These are phyloP conservation scores for Cephonodes hylas DNA, from an alignment of 2,888 invertebrate genomes.

Conservation along the genomic window DNA sequence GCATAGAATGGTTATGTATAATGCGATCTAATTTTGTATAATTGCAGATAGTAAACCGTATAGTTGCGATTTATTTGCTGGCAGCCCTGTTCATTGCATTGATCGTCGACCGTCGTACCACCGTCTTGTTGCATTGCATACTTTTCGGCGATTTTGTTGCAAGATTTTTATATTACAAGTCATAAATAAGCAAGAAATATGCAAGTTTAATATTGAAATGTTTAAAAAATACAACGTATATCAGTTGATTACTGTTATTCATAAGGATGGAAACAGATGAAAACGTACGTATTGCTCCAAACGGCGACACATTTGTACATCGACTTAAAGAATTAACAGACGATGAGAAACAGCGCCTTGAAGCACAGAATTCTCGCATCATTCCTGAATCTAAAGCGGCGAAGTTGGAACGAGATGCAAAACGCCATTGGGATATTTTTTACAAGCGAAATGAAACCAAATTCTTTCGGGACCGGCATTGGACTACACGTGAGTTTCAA, in stretches of 20 bases:
- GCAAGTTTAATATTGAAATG: too few species aligned
- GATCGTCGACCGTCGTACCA: too few species aligned
- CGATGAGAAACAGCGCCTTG: slow-evolving; percentile 83
- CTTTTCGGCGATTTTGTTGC: too few species aligned
- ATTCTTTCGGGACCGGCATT: slow-evolving; percentile 97
- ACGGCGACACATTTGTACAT: slow-evolving; percentile 57
- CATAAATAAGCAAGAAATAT: neutral
- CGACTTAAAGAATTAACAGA: slow-evolving; percentile 77
- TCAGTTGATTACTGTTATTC: neutral
- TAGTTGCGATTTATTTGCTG: too few species aligned
- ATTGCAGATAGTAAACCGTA: too few species aligned
- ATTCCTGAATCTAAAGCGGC: slow-evolving; percentile 86
- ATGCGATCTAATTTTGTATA: too few species aligned
- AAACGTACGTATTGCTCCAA: slow-evolving; percentile 28
- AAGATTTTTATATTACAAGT: neutral
- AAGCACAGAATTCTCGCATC: slow-evolving; percentile 82
- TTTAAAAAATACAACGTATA: neutral
- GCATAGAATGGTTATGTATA: too few species aligned
- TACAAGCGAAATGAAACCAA: slow-evolving; percentile 96
- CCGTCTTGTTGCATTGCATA: too few species aligned
- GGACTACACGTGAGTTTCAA: slow-evolving; percentile 97
- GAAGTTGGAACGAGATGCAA: slow-evolving; percentile 90
- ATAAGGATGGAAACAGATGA: slow-evolving; percentile 64
- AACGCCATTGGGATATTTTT: slow-evolving; percentile 97
- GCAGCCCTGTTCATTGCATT: too few species aligned